Evolutionary conservation across 2,888 invertebrate species (phyloP).

Genomic region (Teleiodes luculella): DNA sequence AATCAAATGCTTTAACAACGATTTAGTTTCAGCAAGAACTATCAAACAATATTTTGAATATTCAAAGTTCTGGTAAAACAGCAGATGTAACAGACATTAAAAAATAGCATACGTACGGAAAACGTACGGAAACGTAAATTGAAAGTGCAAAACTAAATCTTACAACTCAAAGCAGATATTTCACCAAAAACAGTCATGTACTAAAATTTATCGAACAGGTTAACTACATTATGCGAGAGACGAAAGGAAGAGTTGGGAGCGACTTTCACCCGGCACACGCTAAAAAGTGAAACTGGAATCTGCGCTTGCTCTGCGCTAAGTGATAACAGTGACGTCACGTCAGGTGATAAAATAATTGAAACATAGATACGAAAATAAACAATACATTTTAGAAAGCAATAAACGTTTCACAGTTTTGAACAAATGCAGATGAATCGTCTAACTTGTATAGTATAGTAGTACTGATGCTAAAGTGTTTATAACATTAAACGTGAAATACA

Average conservation of each 20-base stretch:
- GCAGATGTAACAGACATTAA: too few relatives aligned
- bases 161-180: neutral
- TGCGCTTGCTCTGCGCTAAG: constrained; percentile 44
- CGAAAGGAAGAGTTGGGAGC: constrained; percentile 67
- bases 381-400: too few relatives aligned
- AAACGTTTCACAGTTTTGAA: neutral
- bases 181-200: constrained; percentile 9
- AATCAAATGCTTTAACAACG: too few relatives aligned
- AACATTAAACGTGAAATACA: too few relatives aligned
- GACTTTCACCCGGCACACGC: constrained; percentile 69
- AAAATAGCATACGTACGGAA: too few relatives aligned
- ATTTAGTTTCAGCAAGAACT: too few relatives aligned
- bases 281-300: constrained; percentile 75
- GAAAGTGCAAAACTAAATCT: constrained; percentile 11
- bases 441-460: too few relatives aligned
- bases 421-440: too few relatives aligned
- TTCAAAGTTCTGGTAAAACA: too few relatives aligned
- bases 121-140: neutral
- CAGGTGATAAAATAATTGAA: constrained; percentile 15
- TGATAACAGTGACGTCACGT: constrained; percentile 45
- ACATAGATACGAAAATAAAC: too few relatives aligned
- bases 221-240: constrained; percentile 40
- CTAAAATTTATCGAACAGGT: constrained; percentile 26
- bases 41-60: too few relatives aligned
- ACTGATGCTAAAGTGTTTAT: too few relatives aligned